Evolutionary conservation across 64 coral and sea anemone genomes (phyloP).

Genomic region (Montipora cactus): DNA sequence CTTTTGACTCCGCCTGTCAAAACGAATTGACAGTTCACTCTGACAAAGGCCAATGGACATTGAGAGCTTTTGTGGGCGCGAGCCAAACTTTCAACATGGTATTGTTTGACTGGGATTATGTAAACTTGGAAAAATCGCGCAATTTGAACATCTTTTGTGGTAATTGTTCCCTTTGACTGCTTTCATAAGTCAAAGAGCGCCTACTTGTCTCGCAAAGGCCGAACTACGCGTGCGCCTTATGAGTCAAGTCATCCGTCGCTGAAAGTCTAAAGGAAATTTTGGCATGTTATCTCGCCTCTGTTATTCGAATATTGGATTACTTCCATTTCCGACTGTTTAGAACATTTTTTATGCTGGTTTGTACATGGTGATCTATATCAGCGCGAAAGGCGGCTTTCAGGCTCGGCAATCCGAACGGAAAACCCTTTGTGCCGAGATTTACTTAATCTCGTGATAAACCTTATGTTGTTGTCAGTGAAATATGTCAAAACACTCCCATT

Average conservation of each 20-base stretch:
- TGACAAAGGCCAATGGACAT: slow-evolving; percentile 95
- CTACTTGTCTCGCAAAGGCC: slow-evolving; percentile 41
- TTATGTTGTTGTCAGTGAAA: slow-evolving; percentile 75
- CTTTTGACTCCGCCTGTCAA: slow-evolving; percentile 94
- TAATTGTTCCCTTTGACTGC: slow-evolving; percentile 88
- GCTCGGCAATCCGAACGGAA: slow-evolving; percentile 61
- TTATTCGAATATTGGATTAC: slow-evolving; percentile 50
- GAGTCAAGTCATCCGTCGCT: not conserved
- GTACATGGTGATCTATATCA: slow-evolving; percentile 45
- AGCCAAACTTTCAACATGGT: slow-evolving; percentile 82
- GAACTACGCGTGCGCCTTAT: slow-evolving; percentile 3
- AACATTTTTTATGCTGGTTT: slow-evolving; percentile 31
- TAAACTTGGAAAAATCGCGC: slow-evolving; percentile 93
- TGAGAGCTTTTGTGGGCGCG: slow-evolving; percentile 85
- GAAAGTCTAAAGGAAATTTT: slow-evolving; percentile 32
- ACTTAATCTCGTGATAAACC: slow-evolving; percentile 80
- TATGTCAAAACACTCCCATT: slow-evolving; percentile 76
- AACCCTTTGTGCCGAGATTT: slow-evolving; percentile 77
- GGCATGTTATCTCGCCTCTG: slow-evolving; percentile 19
- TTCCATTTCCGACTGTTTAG: slow-evolving; percentile 36
- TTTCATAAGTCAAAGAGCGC: slow-evolving; percentile 80
- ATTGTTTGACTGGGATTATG: slow-evolving; percentile 95
- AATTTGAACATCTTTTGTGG: slow-evolving; percentile 93
- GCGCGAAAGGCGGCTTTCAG: slow-evolving; percentile 26
- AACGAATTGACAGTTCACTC: slow-evolving; percentile 88